Conservation (phyloP, 64 coral and sea anemone genomes). For the Montipora capricornis region DNA sequence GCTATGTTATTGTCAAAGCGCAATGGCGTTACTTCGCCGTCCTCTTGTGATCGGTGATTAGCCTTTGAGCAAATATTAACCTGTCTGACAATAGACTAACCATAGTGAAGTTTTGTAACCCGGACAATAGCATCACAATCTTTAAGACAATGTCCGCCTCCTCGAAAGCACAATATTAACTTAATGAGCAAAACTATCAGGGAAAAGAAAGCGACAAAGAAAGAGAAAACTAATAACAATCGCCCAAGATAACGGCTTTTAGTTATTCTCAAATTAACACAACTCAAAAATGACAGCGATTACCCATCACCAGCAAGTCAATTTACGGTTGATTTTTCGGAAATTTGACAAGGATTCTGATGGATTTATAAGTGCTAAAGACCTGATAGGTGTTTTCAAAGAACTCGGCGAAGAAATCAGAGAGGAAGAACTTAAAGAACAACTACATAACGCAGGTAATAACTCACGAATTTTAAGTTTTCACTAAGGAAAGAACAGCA, state of each 20-base stretch:
- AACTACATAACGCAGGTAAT: conserved; percentile 32
- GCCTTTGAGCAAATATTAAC: background rate
- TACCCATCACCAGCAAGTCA: conserved; percentile 11
- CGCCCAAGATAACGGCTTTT: no score
- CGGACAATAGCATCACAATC: conserved; percentile 4
- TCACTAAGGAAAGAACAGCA: no score
- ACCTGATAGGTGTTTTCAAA: conserved; percentile 58
- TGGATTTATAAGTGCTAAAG: conserved; percentile 71
- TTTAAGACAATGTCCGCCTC: background rate
- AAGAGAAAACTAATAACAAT: no score
- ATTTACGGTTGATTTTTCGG: conserved; percentile 44
- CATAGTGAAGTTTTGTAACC: background rate
- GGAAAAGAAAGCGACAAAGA: background rate
- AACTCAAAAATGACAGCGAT: background rate
- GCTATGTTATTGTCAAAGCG: background rate
- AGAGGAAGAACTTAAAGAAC: conserved; percentile 70
- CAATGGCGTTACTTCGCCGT: background rate
- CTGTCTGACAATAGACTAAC: background rate
- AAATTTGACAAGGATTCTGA: conserved; percentile 69
- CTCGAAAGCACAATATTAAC: conserved; percentile 9
- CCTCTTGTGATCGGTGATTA: conserved; percentile 19
- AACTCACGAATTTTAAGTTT: no score
- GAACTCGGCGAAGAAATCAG: conserved; percentile 69
- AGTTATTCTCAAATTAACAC: background rate
- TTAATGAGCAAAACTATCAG: background rate